Conservation (phyloP, 1,140 invertebrate species). For the Propsilocerus akamusi region DNA sequence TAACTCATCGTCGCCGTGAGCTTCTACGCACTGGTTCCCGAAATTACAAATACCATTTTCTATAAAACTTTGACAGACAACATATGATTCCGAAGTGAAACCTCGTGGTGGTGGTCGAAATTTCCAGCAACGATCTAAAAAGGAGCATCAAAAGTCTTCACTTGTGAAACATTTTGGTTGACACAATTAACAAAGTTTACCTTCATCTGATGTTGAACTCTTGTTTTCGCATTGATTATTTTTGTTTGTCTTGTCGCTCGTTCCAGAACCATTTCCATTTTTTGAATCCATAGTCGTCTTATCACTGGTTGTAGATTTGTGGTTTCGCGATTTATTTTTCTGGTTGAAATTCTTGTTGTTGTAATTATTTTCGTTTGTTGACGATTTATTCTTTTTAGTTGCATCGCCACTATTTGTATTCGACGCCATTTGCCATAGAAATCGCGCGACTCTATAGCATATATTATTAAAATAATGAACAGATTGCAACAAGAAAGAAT, state of each 20-base stretch:
- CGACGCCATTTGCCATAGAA: not conserved
- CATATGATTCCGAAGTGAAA: constrained; percentile 31
- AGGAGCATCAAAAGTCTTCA: not conserved
- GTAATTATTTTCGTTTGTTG: not conserved
- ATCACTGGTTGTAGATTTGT: not conserved
- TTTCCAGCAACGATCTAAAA: constrained; percentile 39
- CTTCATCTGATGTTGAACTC: not conserved
- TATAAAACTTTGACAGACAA: constrained; percentile 33
- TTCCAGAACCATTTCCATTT: too few relatives aligned
- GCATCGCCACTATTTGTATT: not conserved
- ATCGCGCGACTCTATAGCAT: not conserved
- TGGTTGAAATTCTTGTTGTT: not conserved
- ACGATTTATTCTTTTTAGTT: not conserved
- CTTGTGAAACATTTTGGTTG: too few relatives aligned
- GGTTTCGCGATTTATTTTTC: not conserved
- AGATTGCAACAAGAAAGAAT: not conserved
- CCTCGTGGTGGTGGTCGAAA: constrained; percentile 47
- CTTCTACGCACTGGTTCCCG: constrained; percentile 53
- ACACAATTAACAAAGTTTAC: not conserved
- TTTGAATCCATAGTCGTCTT: not conserved
- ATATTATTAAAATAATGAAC: not conserved
- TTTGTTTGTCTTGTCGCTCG: not conserved
- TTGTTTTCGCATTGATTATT: not conserved
- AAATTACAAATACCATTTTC: constrained; percentile 38
- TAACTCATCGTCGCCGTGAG: constrained; percentile 51